These are phyloP conservation scores for Diplodus puntazzo DNA, from an alignment of 2,797 vertebrate species.

Conservation along the genomic window DNA sequence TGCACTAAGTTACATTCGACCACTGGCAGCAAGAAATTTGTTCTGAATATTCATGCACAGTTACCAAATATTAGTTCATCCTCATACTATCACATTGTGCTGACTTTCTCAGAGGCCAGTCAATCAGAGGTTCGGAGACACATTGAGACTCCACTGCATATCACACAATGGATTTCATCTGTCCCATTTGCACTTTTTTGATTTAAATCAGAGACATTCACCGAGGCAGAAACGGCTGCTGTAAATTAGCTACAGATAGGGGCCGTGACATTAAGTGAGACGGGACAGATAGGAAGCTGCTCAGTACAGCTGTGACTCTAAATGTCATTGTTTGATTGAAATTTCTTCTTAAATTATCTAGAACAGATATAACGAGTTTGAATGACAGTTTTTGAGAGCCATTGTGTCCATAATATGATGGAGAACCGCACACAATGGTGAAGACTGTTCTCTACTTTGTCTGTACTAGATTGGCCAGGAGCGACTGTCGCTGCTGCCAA, in stretches of 20 bases:
- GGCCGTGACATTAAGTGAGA: slow-evolving; percentile 13
- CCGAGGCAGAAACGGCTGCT: background rate
- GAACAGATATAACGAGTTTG: background rate
- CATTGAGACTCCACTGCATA: background rate
- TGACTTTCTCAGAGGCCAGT: background rate
- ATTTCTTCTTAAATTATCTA: background rate
- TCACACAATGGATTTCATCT: slow-evolving; percentile 17
- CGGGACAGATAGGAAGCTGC: background rate
- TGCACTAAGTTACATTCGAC: no score
- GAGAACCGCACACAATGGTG: background rate
- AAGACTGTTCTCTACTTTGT: slow-evolving; percentile 1
- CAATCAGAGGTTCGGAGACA: background rate
- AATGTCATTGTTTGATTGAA: slow-evolving; percentile 6
- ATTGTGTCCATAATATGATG: background rate
- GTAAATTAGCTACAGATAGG: slow-evolving; percentile 12
- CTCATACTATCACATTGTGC: background rate
- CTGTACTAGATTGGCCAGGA: background rate
- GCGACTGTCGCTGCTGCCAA: slow-evolving; percentile 17
- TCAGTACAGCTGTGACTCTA: slow-evolving; percentile 2
- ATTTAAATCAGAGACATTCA: slow-evolving; percentile 9
- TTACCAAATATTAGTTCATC: background rate
- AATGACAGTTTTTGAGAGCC: background rate
- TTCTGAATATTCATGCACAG: background rate
- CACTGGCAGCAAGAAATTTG: background rate
- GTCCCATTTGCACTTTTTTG: background rate